Base-by-base conservation (phyloP, 2,888 invertebrate genomes). In the Phaonia tiefii region DNA sequence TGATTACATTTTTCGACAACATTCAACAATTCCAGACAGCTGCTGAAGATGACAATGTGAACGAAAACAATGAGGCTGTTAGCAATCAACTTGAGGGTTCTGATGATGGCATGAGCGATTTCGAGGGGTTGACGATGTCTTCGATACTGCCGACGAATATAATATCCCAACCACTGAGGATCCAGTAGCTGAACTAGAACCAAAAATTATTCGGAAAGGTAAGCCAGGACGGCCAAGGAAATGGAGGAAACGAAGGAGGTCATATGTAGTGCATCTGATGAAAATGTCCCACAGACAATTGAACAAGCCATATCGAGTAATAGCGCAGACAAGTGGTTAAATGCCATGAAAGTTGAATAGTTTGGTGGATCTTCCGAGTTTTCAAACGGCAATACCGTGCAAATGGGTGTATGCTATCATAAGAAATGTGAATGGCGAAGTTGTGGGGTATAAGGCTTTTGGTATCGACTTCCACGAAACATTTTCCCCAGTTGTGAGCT, bases 401-500 rank as follows among this genome's bases (percentile, higher is more conserved):
- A 77, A 70, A 20, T 78, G 77, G 77, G 66, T 70, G 3, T 81
- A 67, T 69, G 71, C 71, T 13, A 13, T 76, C 2, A 70, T 56
- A 56, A 51, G 13, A 58, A 25, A 1, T 31, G 8, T 31, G 3
- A 26, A 25, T 8, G 31, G 31, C 8, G 22, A 44, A 39, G 42
- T 70, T 26, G 70, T 56, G 20, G 15, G 42, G 20, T 70, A 25
- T 15, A 70, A 70, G 25, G 20, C 70, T 25, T 74, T 54, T 69
- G 83, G 83, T 4, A 44, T 78, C 10, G 65, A 60, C 31, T 71
- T 58, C 1, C 15, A 44, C 10, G 60, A 71, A 71, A 71, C 58
- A 11, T 71, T 63, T 51, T 72, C 72, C 69, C 87, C 88, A n/a
- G 87, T 88, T 0, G 85, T 83, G 10, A 83, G 79, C 75, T 84